Base-by-base conservation (phyloP, 2,797 vertebrate species). In the Enteromius unitaeniatus region DNA sequence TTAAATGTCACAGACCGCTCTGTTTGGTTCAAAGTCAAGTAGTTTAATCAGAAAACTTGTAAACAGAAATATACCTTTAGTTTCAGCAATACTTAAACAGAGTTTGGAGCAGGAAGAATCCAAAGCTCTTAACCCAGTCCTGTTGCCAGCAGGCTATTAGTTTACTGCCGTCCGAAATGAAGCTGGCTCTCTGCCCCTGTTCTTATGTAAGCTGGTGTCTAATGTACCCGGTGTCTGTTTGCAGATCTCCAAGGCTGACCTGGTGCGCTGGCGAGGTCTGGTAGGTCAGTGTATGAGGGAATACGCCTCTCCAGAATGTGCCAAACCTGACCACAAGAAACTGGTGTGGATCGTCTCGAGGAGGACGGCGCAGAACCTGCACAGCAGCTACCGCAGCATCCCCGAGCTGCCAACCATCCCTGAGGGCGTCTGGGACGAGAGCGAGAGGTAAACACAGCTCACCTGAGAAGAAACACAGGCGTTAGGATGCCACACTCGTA, bases 321-420 rank as follows among this genome's bases (percentile, higher is more conserved):
- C 96, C 94, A 98, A 97, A 88, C 98, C 98, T 6, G 96, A 99
- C 91, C 96, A 99, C 88, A 96, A 92, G 86, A 98, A 96, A 89
- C 92, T 99, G 21, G 96, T 98, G 89, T 99, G 98, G 98, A 96
- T 98, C 4, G 97, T 99, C 84, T 99, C 98, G 0, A 93, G 98
- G 6, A 96, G 98, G 10, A 99, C 98, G 0, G 98, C 98, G 17
- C 97, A 98, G 90, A 98, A 95, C 87, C 94, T 99, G 13, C 98
- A 99, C 42, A 95, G 94, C 86, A 97, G 96, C 92, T 96, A 97
- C 92, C 97, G 96, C 78, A 96, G 95, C 21, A 93, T 96, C 79
- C 97, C 98, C 0, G 97, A 98, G 82, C 86, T 99, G 89, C 98
- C 98, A 51, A 99, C 98, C 0, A 99, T 99, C 80, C 98, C 98